Percentiles rank a stretch among this genome's conserved stretches.
These are phyloP conservation scores for Myocastor coypus DNA, from an alignment of 2,113 vertebrate genomes.

Conservation along the genomic window DNA sequence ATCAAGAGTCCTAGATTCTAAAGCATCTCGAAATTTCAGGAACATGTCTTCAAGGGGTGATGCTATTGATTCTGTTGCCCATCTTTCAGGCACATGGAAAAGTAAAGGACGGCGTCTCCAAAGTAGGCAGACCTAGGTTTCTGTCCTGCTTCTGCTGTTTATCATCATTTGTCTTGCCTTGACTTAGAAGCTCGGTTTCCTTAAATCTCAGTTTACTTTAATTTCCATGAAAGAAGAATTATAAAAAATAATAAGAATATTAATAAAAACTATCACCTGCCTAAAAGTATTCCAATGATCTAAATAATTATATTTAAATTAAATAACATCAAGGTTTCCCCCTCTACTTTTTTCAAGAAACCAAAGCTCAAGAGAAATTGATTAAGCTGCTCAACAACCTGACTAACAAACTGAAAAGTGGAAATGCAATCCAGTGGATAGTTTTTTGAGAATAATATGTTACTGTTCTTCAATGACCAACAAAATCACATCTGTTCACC, in stretches of 20 bases:
- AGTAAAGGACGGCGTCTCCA: neutral
- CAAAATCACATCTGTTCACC: neutral
- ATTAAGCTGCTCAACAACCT: neutral
- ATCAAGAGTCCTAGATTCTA: neutral
- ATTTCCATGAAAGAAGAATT: constrained; percentile 8
- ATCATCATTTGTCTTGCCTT: neutral
- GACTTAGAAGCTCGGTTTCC: neutral
- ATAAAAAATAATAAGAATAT: neutral
- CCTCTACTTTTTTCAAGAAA: constrained; percentile 12
- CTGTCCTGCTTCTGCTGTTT: neutral
- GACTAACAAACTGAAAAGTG: neutral
- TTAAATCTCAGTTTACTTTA: constrained; percentile 5
- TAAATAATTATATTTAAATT: constrained; percentile 19
- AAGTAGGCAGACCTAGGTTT: neutral
- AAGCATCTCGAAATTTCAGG: neutral
- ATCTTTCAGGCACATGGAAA: neutral
- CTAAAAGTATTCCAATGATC: neutral
- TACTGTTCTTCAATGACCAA: neutral
- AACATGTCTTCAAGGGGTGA: neutral
- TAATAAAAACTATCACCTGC: neutral
- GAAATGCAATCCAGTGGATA: neutral
- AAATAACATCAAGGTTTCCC: neutral
- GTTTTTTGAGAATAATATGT: neutral
- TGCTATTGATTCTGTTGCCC: neutral
- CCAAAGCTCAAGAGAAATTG: constrained; percentile 18